Evolutionary conservation across 1,140 invertebrate genomes (phyloP), one percentile per base, ranked within the genome.

Genomic region (Drosophila arizonae): DNA sequence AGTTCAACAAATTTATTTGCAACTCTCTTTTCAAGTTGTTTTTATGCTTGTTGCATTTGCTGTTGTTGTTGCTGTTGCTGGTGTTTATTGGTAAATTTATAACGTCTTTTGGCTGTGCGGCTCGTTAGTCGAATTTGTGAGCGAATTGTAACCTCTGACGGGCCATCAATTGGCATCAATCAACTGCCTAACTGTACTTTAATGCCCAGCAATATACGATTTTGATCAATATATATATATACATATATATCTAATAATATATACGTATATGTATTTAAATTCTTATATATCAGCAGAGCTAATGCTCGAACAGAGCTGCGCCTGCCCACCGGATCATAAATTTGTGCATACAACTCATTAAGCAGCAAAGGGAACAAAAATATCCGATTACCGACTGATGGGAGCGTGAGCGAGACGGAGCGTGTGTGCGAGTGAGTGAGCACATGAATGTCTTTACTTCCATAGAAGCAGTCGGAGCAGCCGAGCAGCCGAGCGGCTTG

Each of bases 311-410:
- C 88, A 88, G 88, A 90, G 85, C 88, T 90, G 88, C 80, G 84
- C 76, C 78, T 88, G 88, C 73, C 73, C 76, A 86, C 79, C 89
- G 76, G 81, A 90, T 89, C 90, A 89, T 90, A 90, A 90, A 90
- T 90, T 89, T 90, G 89, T 90, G 89, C 89, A 91, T 90, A 72
- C 82, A 90, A 90, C 82, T 90, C 89, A 90, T 90, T 90, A 90
- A 90, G 75, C 89, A 89, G 67, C 67, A 81, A 90, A 80, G 82
- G 84, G 79, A 90, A 79, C 81, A 85, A 90, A 90, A 89, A 67
- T 90, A 90, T 90, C 85, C 72, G 73, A 82, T 90, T 90, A 89
- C 89, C 58, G 9, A 61, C 41, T 50, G 26, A 21, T 26, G n/a
- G 9, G 33, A 45, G 17, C 4, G 54, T 45, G 39, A 57, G 54